These are phyloP conservation scores for Nothoprocta pentlandii DNA, from an alignment of 2,113 vertebrate genomes.

Conservation along the genomic window DNA sequence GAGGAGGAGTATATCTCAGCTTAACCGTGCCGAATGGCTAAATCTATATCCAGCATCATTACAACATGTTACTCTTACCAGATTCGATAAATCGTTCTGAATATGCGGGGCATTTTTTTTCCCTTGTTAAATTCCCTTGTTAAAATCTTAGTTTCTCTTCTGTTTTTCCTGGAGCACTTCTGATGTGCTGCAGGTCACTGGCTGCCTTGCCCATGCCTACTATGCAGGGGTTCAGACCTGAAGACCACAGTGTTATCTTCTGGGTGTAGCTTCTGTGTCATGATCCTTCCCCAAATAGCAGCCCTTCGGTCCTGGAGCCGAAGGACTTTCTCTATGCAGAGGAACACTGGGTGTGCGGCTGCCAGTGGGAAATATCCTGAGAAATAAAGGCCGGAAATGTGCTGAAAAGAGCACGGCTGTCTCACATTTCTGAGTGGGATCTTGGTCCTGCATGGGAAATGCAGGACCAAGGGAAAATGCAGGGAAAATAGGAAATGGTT, in stretches of 20 bases:
- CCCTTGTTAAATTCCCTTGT: not conserved
- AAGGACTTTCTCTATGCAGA: not conserved
- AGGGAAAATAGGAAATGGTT: not conserved
- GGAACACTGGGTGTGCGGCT: not conserved
- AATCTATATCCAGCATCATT: not conserved
- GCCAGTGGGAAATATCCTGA: not conserved
- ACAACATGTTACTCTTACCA: not conserved
- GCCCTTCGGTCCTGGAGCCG: not conserved
- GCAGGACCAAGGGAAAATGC: no score
- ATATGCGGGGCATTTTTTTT: rapidly evolving
- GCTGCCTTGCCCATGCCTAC: not conserved
- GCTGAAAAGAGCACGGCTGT: not conserved
- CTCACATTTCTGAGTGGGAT: not conserved
- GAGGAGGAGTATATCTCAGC: not conserved
- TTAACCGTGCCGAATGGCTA: not conserved
- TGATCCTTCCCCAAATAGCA: not conserved
- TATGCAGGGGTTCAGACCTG: not conserved
- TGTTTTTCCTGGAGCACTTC: not conserved
- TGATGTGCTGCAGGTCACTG: conserved; percentile 27
- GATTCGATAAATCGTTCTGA: not conserved
- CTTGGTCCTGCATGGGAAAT: not conserved
- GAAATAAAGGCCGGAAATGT: not conserved
- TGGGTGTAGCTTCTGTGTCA: rapidly evolving
- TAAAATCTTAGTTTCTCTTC: not conserved
- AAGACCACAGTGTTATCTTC: not conserved